These are phyloP conservation scores for Clarias batrachus DNA, from an alignment of 2,113 vertebrate species.

Conservation along the genomic window DNA sequence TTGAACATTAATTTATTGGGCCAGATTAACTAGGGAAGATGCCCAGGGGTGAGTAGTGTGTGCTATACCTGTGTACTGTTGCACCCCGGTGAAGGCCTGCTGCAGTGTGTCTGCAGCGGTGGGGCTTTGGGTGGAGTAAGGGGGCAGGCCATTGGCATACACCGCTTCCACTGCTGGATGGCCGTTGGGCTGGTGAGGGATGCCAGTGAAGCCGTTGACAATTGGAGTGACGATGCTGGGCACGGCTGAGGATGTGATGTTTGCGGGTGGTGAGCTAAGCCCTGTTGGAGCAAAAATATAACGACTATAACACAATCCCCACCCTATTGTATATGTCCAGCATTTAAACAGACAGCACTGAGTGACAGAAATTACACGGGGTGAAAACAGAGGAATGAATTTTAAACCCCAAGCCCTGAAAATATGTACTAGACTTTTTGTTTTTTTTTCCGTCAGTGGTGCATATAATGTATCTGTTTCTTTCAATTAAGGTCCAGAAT, in stretches of 20 bases:
- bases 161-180: constrained; percentile 90
- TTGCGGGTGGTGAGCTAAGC: constrained; percentile 89
- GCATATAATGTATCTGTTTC: background rate
- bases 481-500: background rate
- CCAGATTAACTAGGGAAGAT: background rate
- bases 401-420: background rate
- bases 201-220: constrained; percentile 89
- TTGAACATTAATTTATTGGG: background rate
- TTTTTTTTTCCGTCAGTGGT: background rate
- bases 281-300: constrained; percentile 69
- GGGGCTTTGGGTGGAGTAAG: constrained; percentile 95
- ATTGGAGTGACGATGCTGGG: constrained; percentile 91
- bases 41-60: too few relatives aligned
- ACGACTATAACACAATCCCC: background rate
- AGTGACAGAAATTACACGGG: background rate
- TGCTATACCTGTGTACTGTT: constrained; percentile 92
- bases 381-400: background rate
- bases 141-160: constrained; percentile 91
- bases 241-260: constrained; percentile 84
- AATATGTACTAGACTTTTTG: background rate
- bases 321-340: background rate
- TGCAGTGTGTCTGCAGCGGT: constrained; percentile 92
- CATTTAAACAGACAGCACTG: background rate
- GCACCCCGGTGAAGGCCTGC: constrained; percentile 93
- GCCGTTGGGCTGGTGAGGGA: constrained; percentile 88